Percentiles rank a stretch among this genome's conserved stretches.
phyloP scores from a whole-genome alignment of 2,888 invertebrate genomes.

The Drosophila crucigera region DNA sequence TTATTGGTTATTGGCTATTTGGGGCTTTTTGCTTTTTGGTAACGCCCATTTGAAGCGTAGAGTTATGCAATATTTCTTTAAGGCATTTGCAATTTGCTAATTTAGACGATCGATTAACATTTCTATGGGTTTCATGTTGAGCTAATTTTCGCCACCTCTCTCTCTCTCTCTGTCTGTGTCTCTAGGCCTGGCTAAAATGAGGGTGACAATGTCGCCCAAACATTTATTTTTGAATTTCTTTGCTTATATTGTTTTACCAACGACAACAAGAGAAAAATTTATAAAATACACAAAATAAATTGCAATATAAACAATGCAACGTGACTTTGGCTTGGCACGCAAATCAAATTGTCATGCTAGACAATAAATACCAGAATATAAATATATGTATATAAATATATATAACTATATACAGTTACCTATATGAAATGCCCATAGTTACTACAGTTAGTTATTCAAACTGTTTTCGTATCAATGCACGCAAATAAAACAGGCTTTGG shows the following conservation, averaged over 20 bases:
- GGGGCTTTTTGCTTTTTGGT: constrained; percentile 30
- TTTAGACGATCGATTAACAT: constrained; percentile 73
- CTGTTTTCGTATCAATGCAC: constrained; percentile 37
- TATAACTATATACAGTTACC: background rate
- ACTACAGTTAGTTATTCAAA: constrained; percentile 26
- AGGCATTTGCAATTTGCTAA: constrained; percentile 52
- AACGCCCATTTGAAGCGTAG: constrained; percentile 45
- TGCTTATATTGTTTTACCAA: constrained; percentile 17
- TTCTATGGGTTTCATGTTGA: constrained; percentile 53
- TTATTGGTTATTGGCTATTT: constrained; percentile 27
- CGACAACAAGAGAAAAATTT: constrained; percentile 43
- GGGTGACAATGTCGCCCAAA: constrained; percentile 21
- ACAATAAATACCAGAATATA: constrained; percentile 21
- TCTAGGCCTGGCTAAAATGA: background rate
- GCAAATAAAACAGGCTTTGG: constrained; percentile 48
- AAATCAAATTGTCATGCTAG: constrained; percentile 49
- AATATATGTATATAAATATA: background rate
- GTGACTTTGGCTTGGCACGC: constrained; percentile 67
- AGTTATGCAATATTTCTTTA: constrained; percentile 51
- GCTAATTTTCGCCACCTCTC: background rate
- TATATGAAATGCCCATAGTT: constrained; percentile 11
- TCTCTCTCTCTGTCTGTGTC: background rate
- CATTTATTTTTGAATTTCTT: constrained; percentile 8
- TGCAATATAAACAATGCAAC: constrained; percentile 56
- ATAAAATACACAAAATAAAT: constrained; percentile 60